A percentile compares a stretch with the other conserved stretches of the same genome.
Evolutionary conservation across 2,797 vertebrate genomes (phyloP).

Genomic region (Oophaga sylvatica): DNA sequence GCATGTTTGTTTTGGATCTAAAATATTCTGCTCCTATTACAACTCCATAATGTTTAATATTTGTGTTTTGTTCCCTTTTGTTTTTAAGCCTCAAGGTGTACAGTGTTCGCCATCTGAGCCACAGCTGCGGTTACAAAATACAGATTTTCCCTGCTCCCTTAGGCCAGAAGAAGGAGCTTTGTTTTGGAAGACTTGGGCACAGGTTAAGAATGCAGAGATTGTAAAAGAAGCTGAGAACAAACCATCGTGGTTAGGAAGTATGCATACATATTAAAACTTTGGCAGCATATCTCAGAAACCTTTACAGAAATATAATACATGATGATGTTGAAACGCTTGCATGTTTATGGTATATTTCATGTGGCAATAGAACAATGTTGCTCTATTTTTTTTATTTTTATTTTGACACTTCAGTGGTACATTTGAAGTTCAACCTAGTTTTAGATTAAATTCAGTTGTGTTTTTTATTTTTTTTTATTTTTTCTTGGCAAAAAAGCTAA

Average conservation of each 20-base stretch:
- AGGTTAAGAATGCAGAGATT: slow-evolving; percentile 62
- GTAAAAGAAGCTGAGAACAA: slow-evolving; percentile 62
- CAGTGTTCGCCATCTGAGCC: slow-evolving; percentile 52
- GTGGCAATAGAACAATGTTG: too few species aligned
- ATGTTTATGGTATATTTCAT: background rate
- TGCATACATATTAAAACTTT: background rate
- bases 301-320: background rate
- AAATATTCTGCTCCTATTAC: background rate
- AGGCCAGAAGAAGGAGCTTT: slow-evolving; percentile 64
- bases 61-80: background rate
- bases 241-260: slow-evolving; percentile 58
- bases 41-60: background rate
- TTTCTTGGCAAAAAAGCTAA: too few species aligned
- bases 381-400: too few species aligned
- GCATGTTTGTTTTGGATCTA: background rate
- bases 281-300: background rate
- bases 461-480: too few species aligned
- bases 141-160: slow-evolving; percentile 52
- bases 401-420: too few species aligned
- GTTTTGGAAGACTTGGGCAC: slow-evolving; percentile 65
- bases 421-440: too few species aligned
- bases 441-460: too few species aligned
- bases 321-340: background rate
- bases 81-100: slow-evolving; percentile 30
- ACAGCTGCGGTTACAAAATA: slow-evolving; percentile 51